These are phyloP conservation scores for Amia ocellicauda DNA, from an alignment of 2,113 vertebrate genomes.

Conservation along the genomic window DNA sequence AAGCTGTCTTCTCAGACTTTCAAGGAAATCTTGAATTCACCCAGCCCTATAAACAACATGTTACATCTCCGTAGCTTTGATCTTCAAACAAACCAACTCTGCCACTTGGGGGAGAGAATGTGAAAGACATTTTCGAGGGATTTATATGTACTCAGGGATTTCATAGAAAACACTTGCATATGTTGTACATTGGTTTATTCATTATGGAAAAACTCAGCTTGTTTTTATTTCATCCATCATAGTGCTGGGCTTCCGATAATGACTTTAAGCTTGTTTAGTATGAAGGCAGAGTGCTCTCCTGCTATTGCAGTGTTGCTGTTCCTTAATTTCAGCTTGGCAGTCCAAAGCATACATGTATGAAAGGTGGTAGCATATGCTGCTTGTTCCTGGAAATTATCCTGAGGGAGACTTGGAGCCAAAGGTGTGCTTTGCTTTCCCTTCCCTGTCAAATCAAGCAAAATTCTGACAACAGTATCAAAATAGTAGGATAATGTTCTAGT, in stretches of 20 bases:
- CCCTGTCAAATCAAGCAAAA: background rate
- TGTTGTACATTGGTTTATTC: conserved; percentile 10
- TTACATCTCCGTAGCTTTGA: conserved; percentile 35
- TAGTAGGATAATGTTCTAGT: no score
- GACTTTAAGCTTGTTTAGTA: background rate
- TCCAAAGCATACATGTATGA: background rate
- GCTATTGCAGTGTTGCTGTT: background rate
- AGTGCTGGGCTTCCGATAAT: background rate
- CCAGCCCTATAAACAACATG: conserved; percentile 31
- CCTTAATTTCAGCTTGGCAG: background rate
- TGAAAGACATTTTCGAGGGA: conserved; percentile 26
- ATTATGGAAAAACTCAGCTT: conserved; percentile 18
- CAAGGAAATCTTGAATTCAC: conserved; percentile 33
- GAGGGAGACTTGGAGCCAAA: background rate
- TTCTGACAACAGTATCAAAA: background rate
- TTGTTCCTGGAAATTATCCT: background rate
- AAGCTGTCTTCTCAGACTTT: background rate
- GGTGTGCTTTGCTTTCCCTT: background rate
- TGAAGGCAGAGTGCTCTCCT: background rate
- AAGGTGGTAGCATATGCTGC: background rate
- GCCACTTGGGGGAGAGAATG: conserved; percentile 26
- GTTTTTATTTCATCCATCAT: background rate
- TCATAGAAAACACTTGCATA: conserved; percentile 24
- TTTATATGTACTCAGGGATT: conserved; percentile 30
- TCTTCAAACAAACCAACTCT: conserved; percentile 33